These are phyloP conservation scores for Regulus satrapa DNA, from an alignment of 2,113 vertebrate species.

Conservation along the genomic window DNA sequence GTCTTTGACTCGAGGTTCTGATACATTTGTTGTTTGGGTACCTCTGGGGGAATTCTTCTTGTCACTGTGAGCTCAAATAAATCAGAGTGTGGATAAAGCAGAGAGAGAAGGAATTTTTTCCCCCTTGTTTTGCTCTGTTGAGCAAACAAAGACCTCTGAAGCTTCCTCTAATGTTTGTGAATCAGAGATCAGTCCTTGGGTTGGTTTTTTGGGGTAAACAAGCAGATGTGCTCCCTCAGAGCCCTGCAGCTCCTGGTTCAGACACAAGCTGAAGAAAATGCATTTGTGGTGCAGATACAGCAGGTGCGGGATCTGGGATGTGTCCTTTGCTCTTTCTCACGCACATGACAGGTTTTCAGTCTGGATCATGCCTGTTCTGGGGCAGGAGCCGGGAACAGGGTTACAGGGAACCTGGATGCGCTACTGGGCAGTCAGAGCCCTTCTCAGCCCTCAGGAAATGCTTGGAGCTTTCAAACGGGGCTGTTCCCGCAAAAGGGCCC, in stretches of 20 bases:
- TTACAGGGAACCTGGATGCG: neutral
- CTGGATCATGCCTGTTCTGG: fast-evolving
- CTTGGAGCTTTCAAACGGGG: neutral
- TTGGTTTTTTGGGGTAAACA: neutral
- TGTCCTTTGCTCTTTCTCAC: fast-evolving
- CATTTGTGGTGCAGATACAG: no score
- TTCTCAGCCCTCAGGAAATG: neutral
- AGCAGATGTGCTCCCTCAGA: neutral
- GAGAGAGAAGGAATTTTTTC: neutral
- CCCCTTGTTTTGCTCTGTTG: neutral
- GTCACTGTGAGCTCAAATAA: neutral
- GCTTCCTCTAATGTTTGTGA: neutral
- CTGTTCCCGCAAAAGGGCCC: neutral
- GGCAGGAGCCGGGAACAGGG: neutral
- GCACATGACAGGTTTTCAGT: neutral
- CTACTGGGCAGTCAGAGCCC: neutral
- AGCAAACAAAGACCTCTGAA: neutral
- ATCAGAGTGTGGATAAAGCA: neutral
- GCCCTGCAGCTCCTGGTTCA: neutral
- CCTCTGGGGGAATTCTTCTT: neutral
- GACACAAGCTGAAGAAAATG: fast-evolving
- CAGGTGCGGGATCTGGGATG: neutral
- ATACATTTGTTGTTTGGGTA: neutral
- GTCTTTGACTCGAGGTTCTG: neutral
- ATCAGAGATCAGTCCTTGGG: neutral